Percentiles rank a stretch among this genome's conserved stretches.
Evolutionary conservation across 1,140 invertebrate species (phyloP).

Genomic region (Armadillidium nasatum): DNA sequence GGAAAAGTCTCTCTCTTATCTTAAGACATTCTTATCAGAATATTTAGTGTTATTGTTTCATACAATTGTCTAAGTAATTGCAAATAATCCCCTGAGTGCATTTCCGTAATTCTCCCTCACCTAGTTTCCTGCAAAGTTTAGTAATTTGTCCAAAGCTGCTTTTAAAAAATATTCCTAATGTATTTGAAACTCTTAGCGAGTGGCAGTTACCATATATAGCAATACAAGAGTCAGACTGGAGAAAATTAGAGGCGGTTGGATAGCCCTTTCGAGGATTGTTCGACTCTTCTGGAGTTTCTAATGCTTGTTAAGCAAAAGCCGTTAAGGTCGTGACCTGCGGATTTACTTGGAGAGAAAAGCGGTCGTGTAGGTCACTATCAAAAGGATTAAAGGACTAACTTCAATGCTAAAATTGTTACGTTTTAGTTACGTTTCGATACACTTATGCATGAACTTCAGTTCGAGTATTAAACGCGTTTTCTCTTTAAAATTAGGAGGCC

Average conservation of each 20-base stretch:
- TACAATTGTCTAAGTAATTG: constrained; percentile 6
- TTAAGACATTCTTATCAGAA: background rate
- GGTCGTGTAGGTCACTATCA: constrained; percentile 11
- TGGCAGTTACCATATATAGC: constrained; percentile 10
- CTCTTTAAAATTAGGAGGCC: constrained; percentile 4
- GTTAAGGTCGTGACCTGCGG: constrained; percentile 4
- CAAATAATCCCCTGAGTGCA: constrained; percentile 2
- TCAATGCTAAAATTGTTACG: background rate
- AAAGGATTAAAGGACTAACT: background rate
- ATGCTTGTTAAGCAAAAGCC: constrained; percentile 9
- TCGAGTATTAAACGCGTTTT: background rate
- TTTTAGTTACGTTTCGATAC: background rate
- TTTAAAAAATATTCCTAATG: constrained; percentile 12
- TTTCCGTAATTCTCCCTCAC: background rate
- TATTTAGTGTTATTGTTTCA: constrained; percentile 14
- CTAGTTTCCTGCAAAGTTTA: constrained; percentile 10
- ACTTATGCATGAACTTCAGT: background rate
- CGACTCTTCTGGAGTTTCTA: constrained; percentile 4
- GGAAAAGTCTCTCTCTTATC: background rate
- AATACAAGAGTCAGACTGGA: constrained; percentile 2
- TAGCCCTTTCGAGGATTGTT: background rate
- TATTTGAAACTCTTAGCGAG: constrained; percentile 9
- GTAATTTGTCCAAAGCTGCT: constrained; percentile 4
- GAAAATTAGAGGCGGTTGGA: constrained; percentile 9
- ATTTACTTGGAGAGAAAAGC: constrained; percentile 1